These are phyloP conservation scores for Harpalus rufipes DNA, from an alignment of 2,888 invertebrate species.

Conservation along the genomic window DNA sequence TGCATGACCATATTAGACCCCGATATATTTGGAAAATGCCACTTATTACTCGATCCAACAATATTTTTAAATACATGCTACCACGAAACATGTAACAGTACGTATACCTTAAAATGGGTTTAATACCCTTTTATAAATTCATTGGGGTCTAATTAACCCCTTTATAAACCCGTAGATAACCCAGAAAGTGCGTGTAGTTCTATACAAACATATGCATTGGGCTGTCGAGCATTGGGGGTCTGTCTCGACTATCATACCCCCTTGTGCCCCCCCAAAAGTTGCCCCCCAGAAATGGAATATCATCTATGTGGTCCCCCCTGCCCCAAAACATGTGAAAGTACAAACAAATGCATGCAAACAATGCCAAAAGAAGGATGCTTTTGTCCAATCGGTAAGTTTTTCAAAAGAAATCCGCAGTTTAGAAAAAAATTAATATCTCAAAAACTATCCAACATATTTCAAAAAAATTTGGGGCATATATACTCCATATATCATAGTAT, in stretches of 20 bases:
- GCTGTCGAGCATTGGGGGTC: constrained; percentile 83
- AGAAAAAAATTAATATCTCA: too few species aligned
- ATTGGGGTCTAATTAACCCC: not conserved
- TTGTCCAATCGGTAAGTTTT: constrained; percentile 82
- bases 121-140: too few species aligned
- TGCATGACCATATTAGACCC: constrained; percentile 83
- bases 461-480: too few species aligned
- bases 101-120: not conserved
- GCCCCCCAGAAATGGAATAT: constrained; percentile 78
- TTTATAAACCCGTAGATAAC: constrained; percentile 73
- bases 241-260: constrained; percentile 86
- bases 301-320: constrained; percentile 81
- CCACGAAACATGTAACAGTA: constrained; percentile 81
- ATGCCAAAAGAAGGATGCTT: constrained; percentile 88
- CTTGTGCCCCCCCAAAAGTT: constrained; percentile 83
- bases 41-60: constrained; percentile 84
- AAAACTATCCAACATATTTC: too few species aligned
- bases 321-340: constrained; percentile 83
- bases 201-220: constrained; percentile 86
- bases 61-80: constrained; percentile 85
- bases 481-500: too few species aligned
- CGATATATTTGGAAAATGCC: constrained; percentile 80
- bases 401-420: too few species aligned
- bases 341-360: constrained; percentile 71
- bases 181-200: constrained; percentile 82